These are phyloP conservation scores for Spinus olivaceus DNA, from an alignment of 2,797 vertebrate species.

Conservation along the genomic window DNA sequence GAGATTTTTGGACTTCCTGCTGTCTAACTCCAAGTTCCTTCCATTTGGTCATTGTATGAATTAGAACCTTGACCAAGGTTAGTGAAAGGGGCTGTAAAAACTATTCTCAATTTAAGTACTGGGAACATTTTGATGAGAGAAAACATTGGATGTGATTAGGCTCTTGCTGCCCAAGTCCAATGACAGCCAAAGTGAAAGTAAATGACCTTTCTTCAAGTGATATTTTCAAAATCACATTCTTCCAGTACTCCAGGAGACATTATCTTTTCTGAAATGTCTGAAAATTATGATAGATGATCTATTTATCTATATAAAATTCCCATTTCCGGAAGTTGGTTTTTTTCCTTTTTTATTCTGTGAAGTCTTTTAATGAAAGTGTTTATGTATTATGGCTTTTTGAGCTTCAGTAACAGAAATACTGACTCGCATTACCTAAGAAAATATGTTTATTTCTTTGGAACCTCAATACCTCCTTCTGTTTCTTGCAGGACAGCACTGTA, in stretches of 20 bases:
- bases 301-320: background rate
- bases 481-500: background rate
- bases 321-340: background rate
- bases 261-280: background rate
- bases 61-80: background rate
- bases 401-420: background rate
- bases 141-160: background rate
- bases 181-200: background rate
- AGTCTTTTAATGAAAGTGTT: background rate
- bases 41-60: background rate
- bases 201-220: background rate
- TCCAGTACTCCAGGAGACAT: background rate
- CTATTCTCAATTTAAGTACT: background rate
- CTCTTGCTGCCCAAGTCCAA: background rate
- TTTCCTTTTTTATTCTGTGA: background rate
- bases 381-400: background rate
- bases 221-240: background rate
- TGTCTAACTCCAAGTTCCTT: background rate
- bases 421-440: background rate
- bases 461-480: background rate
- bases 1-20: accelerated
- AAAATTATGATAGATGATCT: background rate
- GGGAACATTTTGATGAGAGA: background rate
- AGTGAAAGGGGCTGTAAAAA: background rate
- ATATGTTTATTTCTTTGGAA: background rate